These are phyloP conservation scores for Acrobasis consociella DNA, from an alignment of 2,888 invertebrate genomes.

Conservation along the genomic window DNA sequence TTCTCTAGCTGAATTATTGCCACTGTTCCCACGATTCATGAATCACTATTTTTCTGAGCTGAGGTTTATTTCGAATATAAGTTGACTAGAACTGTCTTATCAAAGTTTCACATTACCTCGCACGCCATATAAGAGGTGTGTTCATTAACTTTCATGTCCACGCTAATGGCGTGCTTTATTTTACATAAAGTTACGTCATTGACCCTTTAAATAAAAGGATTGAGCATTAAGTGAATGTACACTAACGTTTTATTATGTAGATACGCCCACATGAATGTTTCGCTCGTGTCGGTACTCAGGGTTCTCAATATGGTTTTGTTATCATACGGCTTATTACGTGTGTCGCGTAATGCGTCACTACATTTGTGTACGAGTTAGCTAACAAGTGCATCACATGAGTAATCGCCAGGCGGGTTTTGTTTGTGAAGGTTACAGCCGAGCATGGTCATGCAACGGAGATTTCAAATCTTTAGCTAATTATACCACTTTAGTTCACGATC, in stretches of 20 bases:
- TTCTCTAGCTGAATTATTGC: conserved; percentile 60
- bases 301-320: conserved; percentile 46
- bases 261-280: conserved; percentile 28
- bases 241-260: conserved; percentile 24
- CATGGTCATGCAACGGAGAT: conserved; percentile 20
- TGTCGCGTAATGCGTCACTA: conserved; percentile 49
- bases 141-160: conserved; percentile 13
- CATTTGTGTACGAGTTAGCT: conserved; percentile 38
- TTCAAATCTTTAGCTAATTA: no score
- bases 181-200: conserved; percentile 22
- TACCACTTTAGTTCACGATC: no score
- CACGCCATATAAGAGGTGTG: conserved; percentile 12
- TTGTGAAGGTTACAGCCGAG: conserved; percentile 43
- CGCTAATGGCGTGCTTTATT: conserved; percentile 20
- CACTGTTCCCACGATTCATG: conserved; percentile 54
- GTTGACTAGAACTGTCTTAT: conserved; percentile 9
- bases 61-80: conserved; percentile 32
- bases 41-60: conserved; percentile 42
- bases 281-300: conserved; percentile 31
- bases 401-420: conserved; percentile 38
- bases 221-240: conserved; percentile 27
- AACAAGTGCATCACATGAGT: conserved; percentile 5
- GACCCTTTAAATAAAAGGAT: conserved; percentile 14
- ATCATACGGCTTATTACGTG: conserved; percentile 46
- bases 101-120: conserved; percentile 15